Base-by-base conservation (phyloP, 2,888 invertebrate species). In the Aspidiotus destructor region DNA sequence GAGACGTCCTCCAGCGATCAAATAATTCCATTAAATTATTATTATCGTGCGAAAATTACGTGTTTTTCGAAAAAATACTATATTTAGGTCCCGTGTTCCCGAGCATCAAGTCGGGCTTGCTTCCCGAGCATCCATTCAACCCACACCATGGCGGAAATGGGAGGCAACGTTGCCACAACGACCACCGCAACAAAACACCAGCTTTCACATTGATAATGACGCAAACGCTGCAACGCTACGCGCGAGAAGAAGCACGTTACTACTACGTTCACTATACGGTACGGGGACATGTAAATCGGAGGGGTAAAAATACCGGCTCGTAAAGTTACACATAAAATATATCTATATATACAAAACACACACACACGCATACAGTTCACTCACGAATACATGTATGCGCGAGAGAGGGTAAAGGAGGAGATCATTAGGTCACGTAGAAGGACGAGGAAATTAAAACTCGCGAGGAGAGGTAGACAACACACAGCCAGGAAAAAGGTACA, bases 121-220 rank as follows among this genome's bases (percentile, higher is more conserved):
- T 65, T 71, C 71, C 69, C 71, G 72, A 70, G 71, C 71, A 70
- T 71, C 72, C 71, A 55, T 28, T 52, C 69, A 70, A 71, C 72
- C 72, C 72, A 73, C 72, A 70, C 71, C 54, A 62, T 62, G 62
- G 62, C 69, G 69, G 69, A 69, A 69, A 69, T 73, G 73, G 75
- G 74, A 73, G 74, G 71, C 71, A 60, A 68, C 69, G 71, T 71
- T 71, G 71, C 71, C 71, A 67, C 58, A 68, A 70, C 62, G 64
- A 69, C 70, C 68, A 62, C 60, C 68, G 62, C 68, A 68, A 70
- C 69, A 71, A 70, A 70, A 70, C 67, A 65, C 54, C 57, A 70
- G 65, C 67, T 70, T 73, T 73, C 72, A 73, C 73, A 71, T 72
- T 72, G 71, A 71, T 71, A 62, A 69, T 69, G 62, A 69, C 69